A percentile compares a stretch with the other conserved stretches of the same genome.
Evolutionary conservation across 2,113 vertebrate species (phyloP).

Genomic region (Chamaea fasciata): DNA sequence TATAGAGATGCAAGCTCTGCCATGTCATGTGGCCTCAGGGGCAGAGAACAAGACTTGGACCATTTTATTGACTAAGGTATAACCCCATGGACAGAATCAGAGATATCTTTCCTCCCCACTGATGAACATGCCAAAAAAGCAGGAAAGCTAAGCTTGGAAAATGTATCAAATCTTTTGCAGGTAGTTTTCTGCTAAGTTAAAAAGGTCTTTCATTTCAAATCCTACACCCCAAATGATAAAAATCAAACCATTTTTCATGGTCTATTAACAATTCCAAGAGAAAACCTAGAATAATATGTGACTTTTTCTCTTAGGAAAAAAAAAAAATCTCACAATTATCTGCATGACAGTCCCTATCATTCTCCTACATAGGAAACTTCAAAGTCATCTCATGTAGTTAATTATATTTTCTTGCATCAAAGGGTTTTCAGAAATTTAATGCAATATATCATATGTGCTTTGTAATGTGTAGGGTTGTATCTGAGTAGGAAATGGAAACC

Average conservation of each 20-base stretch:
- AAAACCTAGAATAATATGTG: background rate
- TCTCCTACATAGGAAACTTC: background rate
- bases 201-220: background rate
- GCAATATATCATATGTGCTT: background rate
- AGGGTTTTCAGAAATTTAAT: background rate
- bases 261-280: background rate
- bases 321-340: background rate
- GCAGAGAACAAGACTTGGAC: background rate
- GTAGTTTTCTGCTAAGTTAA: background rate
- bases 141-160: background rate
- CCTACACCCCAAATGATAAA: background rate
- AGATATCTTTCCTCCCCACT: background rate
- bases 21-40: background rate
- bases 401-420: background rate
- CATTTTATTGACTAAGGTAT: background rate
- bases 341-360: background rate
- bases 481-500: background rate
- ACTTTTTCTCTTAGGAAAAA: background rate
- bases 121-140: background rate
- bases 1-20: background rate
- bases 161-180: background rate
- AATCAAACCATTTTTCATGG: background rate
- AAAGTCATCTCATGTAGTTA: constrained; percentile 9
- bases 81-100: background rate
- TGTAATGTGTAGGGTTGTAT: background rate